Evolutionary conservation across 2,888 invertebrate genomes (phyloP), one percentile per base, ranked within the genome.

Genomic region (Rhaphigaster nebulosa): DNA sequence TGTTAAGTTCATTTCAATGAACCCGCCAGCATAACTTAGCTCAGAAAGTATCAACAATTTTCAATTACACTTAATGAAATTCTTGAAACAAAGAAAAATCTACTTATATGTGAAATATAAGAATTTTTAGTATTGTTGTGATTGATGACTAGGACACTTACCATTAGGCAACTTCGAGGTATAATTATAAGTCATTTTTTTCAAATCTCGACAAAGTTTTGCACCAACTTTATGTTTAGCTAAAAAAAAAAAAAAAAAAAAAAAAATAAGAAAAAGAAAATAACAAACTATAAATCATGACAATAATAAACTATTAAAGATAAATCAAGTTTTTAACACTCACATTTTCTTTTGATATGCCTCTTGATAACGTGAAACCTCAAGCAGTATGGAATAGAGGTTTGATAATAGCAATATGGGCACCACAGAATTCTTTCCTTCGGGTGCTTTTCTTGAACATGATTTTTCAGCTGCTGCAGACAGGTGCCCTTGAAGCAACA

Each of bases 271-370:
- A 65, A 65, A 15, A 65, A 29, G 13, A 65, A 65, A 29, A 29
- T 29, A n/a, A 13, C 29, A n/a, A 60, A 23, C 26, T 26, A n/a
- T n/a, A 60, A n/a, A 60, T 60, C 26, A 18, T 6, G 5, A 34
- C 1, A 34, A 65, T 65, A 65, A 65, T 34, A 23, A 60, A n/a
- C 15, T 76, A 38, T 76, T 38, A 70, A 70, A 5, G 4, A 70
- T n/a, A 29, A 70, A 70, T 34, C 5, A 34, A 18, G 18, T 10
- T 34, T 18, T 34, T 13, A 70, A 70, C 18, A 38, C 18, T 76
- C 38, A 76, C 70, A 34, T 38, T 76, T 76, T 76, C 70, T 76
- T 34, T 76, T 84, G 45, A 84, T 84, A 84, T 84, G 84, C 84
- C n/a, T 84, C 45, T 45, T 41, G 45, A 45, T 84, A n/a, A 84